These are phyloP conservation scores for Leucania comma DNA, from an alignment of 2,888 invertebrate species.

Conservation along the genomic window DNA sequence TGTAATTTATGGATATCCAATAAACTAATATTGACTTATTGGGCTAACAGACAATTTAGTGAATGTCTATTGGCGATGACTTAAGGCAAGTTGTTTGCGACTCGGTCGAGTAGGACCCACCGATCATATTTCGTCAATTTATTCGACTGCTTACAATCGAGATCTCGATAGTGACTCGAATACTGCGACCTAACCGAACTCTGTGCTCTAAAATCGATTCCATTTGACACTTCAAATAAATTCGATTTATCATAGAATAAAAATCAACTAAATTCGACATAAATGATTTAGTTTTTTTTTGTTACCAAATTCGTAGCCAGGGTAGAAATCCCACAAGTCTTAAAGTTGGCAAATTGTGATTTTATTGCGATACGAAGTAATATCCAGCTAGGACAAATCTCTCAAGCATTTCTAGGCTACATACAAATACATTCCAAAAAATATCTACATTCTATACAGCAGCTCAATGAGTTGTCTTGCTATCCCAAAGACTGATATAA, in stretches of 20 bases:
- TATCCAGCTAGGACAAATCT: constrained; percentile 1
- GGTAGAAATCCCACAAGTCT: neutral
- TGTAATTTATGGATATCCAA: too few relatives aligned
- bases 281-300: constrained; percentile 31
- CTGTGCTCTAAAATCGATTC: constrained; percentile 14
- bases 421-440: constrained; percentile 3
- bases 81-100: constrained; percentile 40
- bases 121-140: neutral
- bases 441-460: constrained; percentile 2
- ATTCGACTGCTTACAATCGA: neutral
- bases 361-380: neutral
- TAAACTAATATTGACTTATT: constrained; percentile 38
- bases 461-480: constrained; percentile 3
- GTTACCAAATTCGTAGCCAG: constrained; percentile 31
- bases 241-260: constrained; percentile 17
- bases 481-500: constrained; percentile 15
- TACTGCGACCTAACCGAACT: constrained; percentile 21
- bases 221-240: constrained; percentile 22
- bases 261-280: constrained; percentile 37
- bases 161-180: constrained; percentile 2
- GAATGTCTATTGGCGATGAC: constrained; percentile 32
- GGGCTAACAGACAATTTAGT: constrained; percentile 42
- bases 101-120: constrained; percentile 4
- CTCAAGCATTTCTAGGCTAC: neutral
- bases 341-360: neutral